Percentiles rank a stretch among this genome's conserved stretches.
These are phyloP conservation scores for Scaeva pyrastri DNA, from an alignment of 2,888 invertebrate genomes.

Conservation along the genomic window DNA sequence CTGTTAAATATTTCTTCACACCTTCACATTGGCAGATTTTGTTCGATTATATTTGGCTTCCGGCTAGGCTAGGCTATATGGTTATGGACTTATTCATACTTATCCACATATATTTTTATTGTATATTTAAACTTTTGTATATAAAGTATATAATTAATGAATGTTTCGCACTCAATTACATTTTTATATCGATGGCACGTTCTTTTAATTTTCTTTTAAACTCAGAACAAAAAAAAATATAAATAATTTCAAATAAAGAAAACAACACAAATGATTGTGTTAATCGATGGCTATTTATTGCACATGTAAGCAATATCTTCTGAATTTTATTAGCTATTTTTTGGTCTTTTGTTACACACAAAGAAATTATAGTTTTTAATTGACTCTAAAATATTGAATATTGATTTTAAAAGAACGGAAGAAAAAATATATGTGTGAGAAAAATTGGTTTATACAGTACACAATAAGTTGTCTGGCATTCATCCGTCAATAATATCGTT, in stretches of 20 bases:
- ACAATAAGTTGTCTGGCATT: too few relatives aligned
- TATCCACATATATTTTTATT: too few relatives aligned
- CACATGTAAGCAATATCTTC: conserved; percentile 17
- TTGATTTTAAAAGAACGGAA: too few relatives aligned
- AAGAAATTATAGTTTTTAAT: background rate
- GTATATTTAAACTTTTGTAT: too few relatives aligned
- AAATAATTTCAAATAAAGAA: conserved; percentile 8
- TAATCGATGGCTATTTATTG: conserved; percentile 10
- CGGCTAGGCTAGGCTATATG: background rate
- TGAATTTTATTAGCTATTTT: conserved; percentile 12
- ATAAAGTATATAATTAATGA: background rate
- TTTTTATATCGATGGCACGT: conserved; percentile 13
- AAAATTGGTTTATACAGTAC: too few relatives aligned
- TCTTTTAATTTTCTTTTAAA: conserved; percentile 18
- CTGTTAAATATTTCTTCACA: conserved; percentile 34
- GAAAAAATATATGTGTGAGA: too few relatives aligned
- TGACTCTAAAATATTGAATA: background rate
- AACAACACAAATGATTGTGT: background rate
- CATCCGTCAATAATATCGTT: too few relatives aligned
- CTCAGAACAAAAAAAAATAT: background rate
- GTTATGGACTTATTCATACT: background rate
- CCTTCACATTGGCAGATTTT: conserved; percentile 13
- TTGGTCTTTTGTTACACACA: background rate
- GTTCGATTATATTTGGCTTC: background rate
- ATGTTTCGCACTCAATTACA: conserved; percentile 26